A percentile compares a stretch with the other conserved stretches of the same genome.
Conservation (phyloP, 2,888 invertebrate genomes). For the Invenusta paracnida region DNA sequence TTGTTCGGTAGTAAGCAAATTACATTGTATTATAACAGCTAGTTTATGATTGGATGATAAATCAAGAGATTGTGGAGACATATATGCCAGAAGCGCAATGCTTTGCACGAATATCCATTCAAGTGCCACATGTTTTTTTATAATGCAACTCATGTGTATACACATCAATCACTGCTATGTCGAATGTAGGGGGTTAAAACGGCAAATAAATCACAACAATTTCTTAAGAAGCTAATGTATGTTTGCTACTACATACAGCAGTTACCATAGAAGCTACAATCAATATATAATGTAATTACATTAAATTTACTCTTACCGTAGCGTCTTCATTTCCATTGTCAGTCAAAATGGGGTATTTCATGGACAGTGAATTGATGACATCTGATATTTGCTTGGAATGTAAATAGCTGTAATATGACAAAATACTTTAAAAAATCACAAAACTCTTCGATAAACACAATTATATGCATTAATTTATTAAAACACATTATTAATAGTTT, state of each 20-base stretch:
- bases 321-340: slow-evolving; percentile 21
- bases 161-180: neutral
- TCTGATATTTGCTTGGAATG: neutral
- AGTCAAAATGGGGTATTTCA: neutral
- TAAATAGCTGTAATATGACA: slow-evolving; percentile 10
- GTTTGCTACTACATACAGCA: neutral
- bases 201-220: neutral
- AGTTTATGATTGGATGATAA: neutral
- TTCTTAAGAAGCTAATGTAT: too few relatives aligned
- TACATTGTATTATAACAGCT: neutral
- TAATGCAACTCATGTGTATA: neutral
- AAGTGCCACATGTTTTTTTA: neutral
- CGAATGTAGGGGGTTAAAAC: neutral
- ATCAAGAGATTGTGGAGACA: neutral
- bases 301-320: slow-evolving; percentile 52
- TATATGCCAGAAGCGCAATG: neutral
- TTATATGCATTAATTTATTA: too few relatives aligned
- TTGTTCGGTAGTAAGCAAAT: neutral
- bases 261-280: neutral
- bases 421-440: neutral
- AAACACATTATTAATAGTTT: too few relatives aligned
- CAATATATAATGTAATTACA: neutral
- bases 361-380: slow-evolving; percentile 11
- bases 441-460: too few relatives aligned
- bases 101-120: neutral